Evolutionary conservation across 2,888 invertebrate species (phyloP).

Genomic region (Venusia cambrica): DNA sequence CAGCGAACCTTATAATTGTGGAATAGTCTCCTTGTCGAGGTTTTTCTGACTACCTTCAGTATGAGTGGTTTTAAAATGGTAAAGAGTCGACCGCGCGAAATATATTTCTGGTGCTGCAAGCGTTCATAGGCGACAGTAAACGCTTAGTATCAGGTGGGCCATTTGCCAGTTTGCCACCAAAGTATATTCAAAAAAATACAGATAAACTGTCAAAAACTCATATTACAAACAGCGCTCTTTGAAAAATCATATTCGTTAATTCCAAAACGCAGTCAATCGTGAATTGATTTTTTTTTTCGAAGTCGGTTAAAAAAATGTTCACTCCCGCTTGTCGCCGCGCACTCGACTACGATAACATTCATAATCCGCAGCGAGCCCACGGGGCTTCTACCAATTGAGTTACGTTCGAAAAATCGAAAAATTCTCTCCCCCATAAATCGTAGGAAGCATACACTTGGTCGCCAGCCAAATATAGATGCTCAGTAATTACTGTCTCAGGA

Average conservation of each 20-base stretch:
- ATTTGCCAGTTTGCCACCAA: no score
- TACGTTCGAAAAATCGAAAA: constrained; percentile 54
- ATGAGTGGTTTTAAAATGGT: no score
- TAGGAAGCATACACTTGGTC: constrained; percentile 51
- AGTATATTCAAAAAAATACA: no score
- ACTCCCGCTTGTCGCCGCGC: constrained; percentile 38
- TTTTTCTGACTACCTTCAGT: no score
- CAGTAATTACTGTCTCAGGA: constrained; percentile 74
- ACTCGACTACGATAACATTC: constrained; percentile 52
- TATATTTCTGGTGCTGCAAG: no score
- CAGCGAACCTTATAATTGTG: no score
- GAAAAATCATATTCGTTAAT: constrained; percentile 19
- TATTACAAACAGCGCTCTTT: constrained; percentile 9
- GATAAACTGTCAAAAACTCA: constrained; percentile 2
- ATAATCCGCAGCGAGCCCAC: constrained; percentile 54
- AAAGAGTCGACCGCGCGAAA: no score
- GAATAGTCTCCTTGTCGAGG: no score
- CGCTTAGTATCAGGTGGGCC: no score
- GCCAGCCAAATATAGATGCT: constrained; percentile 66
- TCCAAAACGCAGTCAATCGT: constrained; percentile 20
- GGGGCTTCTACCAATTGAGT: constrained; percentile 53
- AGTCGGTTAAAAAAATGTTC: constrained; percentile 39
- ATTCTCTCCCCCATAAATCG: constrained; percentile 54
- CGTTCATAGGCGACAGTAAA: no score
- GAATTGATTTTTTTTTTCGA: no score